Conservation (phyloP, 1,140 invertebrate species). For the Hydropsyche tenuis region DNA sequence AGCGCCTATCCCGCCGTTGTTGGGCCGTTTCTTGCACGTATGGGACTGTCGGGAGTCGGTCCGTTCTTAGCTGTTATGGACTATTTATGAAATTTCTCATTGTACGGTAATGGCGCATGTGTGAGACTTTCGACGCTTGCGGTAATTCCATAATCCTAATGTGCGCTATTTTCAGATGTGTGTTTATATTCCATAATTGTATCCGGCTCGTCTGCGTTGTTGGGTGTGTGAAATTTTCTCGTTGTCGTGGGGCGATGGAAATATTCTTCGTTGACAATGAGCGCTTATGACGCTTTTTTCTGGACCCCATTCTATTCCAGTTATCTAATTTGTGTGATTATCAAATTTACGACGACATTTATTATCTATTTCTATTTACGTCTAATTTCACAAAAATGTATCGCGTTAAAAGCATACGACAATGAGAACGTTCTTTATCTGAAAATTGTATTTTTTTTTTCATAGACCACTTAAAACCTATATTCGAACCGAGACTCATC, state of each 20-base stretch:
- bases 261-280: too few relatives aligned
- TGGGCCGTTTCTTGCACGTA: background rate
- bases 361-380: conserved; percentile 16
- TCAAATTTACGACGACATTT: conserved; percentile 17
- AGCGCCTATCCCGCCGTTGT: background rate
- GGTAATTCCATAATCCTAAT: too few relatives aligned
- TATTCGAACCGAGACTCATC: too few relatives aligned
- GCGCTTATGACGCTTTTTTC: background rate
- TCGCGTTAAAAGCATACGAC: background rate
- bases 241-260: too few relatives aligned
- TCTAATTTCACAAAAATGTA: background rate
- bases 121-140: too few relatives aligned
- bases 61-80: background rate
- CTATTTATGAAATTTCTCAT: conserved; percentile 4
- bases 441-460: background rate
- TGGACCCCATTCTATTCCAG: background rate
- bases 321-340: conserved; percentile 16
- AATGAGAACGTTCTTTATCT: conserved; percentile 5
- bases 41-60: background rate
- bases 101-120: too few relatives aligned
- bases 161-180: too few relatives aligned
- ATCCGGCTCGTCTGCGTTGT: too few relatives aligned
- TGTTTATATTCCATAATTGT: too few relatives aligned
- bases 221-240: too few relatives aligned
- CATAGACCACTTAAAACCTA: background rate